Percentiles rank a stretch among this genome's conserved stretches.
Evolutionary conservation across 1,140 invertebrate species (phyloP).

Genomic region (Conus ventricosus): DNA sequence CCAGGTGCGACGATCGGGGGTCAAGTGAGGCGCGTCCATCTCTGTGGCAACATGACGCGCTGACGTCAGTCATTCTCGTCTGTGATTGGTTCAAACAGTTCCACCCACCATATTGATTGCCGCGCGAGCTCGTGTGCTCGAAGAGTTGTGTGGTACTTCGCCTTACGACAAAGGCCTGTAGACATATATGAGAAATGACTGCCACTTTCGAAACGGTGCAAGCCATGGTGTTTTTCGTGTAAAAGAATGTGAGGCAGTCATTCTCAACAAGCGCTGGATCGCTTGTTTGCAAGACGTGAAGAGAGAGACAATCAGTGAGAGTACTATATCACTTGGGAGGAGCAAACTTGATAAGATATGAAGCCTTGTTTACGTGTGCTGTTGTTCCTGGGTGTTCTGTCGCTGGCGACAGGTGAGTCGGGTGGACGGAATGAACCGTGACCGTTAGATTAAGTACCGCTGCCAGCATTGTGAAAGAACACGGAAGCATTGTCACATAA

Average conservation of each 20-base stretch:
- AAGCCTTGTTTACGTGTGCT: slow-evolving; percentile 11
- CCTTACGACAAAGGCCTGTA: too few relatives aligned
- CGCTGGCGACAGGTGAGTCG: slow-evolving; percentile 35
- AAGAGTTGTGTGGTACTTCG: background rate
- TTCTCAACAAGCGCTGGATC: slow-evolving; percentile 33
- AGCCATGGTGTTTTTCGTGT: background rate
- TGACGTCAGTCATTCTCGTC: slow-evolving; percentile 24
- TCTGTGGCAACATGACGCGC: slow-evolving; percentile 37
- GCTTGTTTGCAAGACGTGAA: slow-evolving; percentile 26
- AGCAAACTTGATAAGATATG: background rate
- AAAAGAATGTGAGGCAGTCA: background rate
- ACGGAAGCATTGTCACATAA: too few relatives aligned
- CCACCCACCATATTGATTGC: background rate
- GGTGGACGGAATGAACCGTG: background rate
- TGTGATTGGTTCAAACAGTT: slow-evolving; percentile 22
- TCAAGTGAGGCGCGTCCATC: background rate
- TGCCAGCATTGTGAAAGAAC: too few relatives aligned
- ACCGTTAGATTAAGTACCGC: too few relatives aligned
- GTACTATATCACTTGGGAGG: too few relatives aligned
- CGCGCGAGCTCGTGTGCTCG: background rate
- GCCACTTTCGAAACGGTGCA: slow-evolving; percentile 12
- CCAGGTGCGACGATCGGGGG: too few relatives aligned
- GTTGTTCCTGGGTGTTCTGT: slow-evolving; percentile 26
- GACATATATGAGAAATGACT: too few relatives aligned
- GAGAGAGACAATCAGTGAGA: background rate